Base-by-base conservation (phyloP, 2,888 invertebrate species). In the Galeopsomyia nigrocyanea region DNA sequence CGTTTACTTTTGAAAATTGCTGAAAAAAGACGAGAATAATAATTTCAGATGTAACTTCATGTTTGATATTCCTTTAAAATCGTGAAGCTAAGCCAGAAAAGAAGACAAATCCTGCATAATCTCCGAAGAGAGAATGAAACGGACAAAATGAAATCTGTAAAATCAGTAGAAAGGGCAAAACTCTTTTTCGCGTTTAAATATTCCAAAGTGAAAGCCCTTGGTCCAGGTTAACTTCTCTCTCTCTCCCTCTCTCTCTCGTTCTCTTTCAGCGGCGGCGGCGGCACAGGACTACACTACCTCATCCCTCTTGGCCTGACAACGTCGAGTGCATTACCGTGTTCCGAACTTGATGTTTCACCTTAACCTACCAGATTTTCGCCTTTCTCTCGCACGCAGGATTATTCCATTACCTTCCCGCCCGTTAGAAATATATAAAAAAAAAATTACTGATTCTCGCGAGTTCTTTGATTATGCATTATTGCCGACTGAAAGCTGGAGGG, bases 241-340 rank as follows among this genome's bases (percentile, higher is more conserved):
- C 65, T 68, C 49, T 77, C 74, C 70, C 69, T 73, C 74, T 66
- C 65, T 69, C 76, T 60, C 72, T 67, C 71, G 31, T n/a, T 17
- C 58, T 46, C 46, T n/a, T n/a, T 16, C 58, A 39, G 10, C 46
- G 31, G 50, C n/a, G 31, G 21, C n/a, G 31, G 50, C n/a, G 31
- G 21, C n/a, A 50, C 49, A 16, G 55, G 10, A 50, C 51, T 67
- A 39, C 67, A 62, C 64, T 63, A 74, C 68, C 75, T 72, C 78
- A 76, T 76, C 77, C 77, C 78, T 78, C 78, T 77, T 78, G 58
- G 56, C 51, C 65, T 58, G 75, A 78, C 74, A 77, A 77, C 81
- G 80, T 82, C 82, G 79, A 82, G 82, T 82, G 82, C 82, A 82
- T 81, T 82, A 82, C 78, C 81, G 80, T 82, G 81, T 82, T 82